A percentile compares a stretch with the other conserved stretches of the same genome.
Evolutionary conservation across 2,113 vertebrate genomes (phyloP).

Genomic region (Butorides virescens): DNA sequence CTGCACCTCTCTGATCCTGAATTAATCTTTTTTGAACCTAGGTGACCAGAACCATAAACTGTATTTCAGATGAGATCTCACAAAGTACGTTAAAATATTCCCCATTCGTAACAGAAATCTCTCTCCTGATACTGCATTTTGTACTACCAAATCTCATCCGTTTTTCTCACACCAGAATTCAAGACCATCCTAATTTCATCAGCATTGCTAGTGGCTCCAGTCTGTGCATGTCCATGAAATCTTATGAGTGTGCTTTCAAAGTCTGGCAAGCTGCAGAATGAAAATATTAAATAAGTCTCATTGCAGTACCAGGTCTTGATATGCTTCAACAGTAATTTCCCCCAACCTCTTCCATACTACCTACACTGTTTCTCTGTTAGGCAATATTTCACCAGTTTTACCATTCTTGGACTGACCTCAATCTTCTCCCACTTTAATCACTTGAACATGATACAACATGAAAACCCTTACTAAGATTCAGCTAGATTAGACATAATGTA

Average conservation of each 20-base stretch:
- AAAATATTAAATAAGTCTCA: background rate
- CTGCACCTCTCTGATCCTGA: background rate
- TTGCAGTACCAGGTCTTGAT: background rate
- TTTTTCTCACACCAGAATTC: background rate
- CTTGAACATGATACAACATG: background rate
- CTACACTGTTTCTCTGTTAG: background rate
- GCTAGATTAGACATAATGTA: background rate
- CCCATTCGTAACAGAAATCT: background rate
- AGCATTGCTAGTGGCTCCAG: background rate
- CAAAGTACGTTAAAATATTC: background rate
- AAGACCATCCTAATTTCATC: background rate
- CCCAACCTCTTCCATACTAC: background rate
- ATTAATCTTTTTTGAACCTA: background rate
- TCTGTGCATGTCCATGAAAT: background rate
- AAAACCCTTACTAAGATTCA: background rate
- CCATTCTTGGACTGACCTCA: background rate
- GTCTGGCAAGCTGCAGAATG: background rate
- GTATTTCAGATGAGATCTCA: background rate
- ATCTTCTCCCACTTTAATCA: background rate
- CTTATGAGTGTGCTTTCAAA: background rate
- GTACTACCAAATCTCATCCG: background rate
- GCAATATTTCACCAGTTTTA: background rate
- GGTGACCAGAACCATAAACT: background rate
- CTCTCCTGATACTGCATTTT: background rate
- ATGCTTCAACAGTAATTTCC: background rate